Percentiles rank a stretch among this genome's conserved stretches.
These are phyloP conservation scores for Clarias laeviceps DNA, from an alignment of 2,797 vertebrate genomes.

Conservation along the genomic window DNA sequence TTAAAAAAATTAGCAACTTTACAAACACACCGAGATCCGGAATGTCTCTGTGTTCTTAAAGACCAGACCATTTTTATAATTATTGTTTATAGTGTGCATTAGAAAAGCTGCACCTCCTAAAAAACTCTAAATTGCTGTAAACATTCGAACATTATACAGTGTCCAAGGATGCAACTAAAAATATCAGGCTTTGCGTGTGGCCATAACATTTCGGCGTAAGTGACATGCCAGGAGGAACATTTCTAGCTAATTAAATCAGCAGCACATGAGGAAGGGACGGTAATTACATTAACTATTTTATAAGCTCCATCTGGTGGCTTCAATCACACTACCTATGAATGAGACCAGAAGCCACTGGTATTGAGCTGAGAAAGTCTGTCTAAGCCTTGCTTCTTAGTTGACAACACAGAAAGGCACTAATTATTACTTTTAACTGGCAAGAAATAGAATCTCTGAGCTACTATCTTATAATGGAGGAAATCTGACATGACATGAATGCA, in stretches of 20 bases:
- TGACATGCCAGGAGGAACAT: neutral
- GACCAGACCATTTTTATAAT: too few relatives aligned
- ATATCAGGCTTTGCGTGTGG: neutral
- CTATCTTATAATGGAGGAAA: neutral
- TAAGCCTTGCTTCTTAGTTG: neutral
- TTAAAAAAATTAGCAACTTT: neutral
- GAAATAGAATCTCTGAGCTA: neutral
- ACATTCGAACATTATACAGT: neutral
- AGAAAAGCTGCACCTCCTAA: neutral
- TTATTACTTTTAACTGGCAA: neutral
- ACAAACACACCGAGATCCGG: neutral
- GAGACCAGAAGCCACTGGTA: conserved; percentile 3
- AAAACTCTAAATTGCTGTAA: neutral
- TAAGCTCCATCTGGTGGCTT: neutral
- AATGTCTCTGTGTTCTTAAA: neutral
- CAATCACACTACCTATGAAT: neutral
- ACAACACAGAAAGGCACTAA: neutral
- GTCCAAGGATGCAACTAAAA: neutral
- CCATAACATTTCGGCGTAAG: neutral
- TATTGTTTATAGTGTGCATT: neutral
- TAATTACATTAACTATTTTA: neutral
- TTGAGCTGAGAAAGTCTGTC: neutral
- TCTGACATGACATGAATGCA: conserved; percentile 5
- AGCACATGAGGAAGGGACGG: neutral
- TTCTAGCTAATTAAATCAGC: neutral